Evolutionary conservation across 2,888 invertebrate species (phyloP), one percentile per base, ranked within the genome.

Genomic region (Panorpa germanica): DNA sequence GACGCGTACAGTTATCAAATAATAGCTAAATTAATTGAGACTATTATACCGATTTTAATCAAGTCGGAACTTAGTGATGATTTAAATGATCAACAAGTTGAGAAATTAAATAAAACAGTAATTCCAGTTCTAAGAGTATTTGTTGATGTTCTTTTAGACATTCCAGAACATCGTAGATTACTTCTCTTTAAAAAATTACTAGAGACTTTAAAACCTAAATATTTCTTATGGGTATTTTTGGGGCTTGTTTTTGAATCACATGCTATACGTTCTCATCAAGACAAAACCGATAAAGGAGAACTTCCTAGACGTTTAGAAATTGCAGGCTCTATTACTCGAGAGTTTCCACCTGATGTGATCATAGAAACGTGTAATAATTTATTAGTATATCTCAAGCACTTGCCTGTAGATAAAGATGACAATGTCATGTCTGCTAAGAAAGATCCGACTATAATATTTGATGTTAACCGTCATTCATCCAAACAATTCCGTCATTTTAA

Each of bases 1-100:
- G 91, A 95, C 45, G 76, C 81, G 0, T 93, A 93, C 52, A 91
- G 88, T 46, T 86, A 91, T 49, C 86, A 90, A 51, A 78, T 95
- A 14, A 90, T 95, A 31, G 69, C 74, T 1, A 78, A 77, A 46
- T 85, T 91, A 4, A 73, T 95, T 11, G 81, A 88, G 43, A 83
- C 82, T 0, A 67, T 95, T 17, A 70, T 95, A 36, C 93, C 95
- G 0, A 78, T 86, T 34, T 56, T 95, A 20, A 62, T 78, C 1
- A 62, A 66, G 39, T 41, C 59, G 2, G 53, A 59, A 22, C 31
- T 38, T 3, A 21, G 27, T 3, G 49, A 53, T 15, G 53, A 57
- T 25, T 47, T 52, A 22, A 46, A 48, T 2, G 50, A 52, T 3
- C 52, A 50, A 29, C 53, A 55, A 25, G 49, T 63, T 3, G 48